phyloP scores from a whole-genome alignment of 2,113 vertebrate species.

The Misgurnus anguillicaudatus region DNA sequence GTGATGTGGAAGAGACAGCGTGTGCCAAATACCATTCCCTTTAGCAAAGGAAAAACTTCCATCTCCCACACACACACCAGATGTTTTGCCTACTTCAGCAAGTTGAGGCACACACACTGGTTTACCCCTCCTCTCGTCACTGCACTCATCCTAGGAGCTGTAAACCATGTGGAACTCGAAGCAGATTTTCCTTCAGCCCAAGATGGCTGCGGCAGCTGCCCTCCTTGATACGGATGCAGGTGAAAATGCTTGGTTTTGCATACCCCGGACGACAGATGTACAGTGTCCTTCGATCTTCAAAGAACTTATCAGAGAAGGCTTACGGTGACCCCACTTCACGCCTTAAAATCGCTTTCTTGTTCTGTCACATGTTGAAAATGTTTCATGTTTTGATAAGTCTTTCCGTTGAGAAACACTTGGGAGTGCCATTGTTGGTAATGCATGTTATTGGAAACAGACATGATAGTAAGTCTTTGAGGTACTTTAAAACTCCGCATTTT shows the following conservation, averaged over 20 bases:
- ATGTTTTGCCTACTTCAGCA: constrained; percentile 66
- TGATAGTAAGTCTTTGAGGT: too few relatives aligned
- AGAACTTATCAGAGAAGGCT: constrained; percentile 20
- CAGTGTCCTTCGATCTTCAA: constrained; percentile 19
- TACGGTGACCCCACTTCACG: constrained; percentile 2
- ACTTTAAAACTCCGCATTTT: too few relatives aligned
- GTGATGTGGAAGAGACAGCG: constrained; percentile 53
- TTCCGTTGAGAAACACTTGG: too few relatives aligned
- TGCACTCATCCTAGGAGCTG: constrained; percentile 30
- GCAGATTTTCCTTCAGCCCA: constrained; percentile 27
- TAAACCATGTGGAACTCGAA: constrained; percentile 29
- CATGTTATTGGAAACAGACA: too few relatives aligned
- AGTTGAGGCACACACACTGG: constrained; percentile 56
- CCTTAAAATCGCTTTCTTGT: constrained; percentile 6
- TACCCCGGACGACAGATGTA: not conserved
- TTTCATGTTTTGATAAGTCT: not conserved
- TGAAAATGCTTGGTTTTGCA: not conserved
- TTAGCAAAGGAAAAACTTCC: constrained; percentile 61
- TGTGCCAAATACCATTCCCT: constrained; percentile 63
- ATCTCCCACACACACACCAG: constrained; percentile 57
- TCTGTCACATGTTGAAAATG: not conserved
- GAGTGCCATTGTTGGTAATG: too few relatives aligned
- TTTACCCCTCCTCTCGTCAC: constrained; percentile 17
- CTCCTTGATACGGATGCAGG: not conserved
- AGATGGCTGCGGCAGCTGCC: constrained; percentile 12